A percentile compares a stretch with the other conserved stretches of the same genome.
phyloP scores from a whole-genome alignment of 2,888 invertebrate genomes.

The Melanophora roralis region DNA sequence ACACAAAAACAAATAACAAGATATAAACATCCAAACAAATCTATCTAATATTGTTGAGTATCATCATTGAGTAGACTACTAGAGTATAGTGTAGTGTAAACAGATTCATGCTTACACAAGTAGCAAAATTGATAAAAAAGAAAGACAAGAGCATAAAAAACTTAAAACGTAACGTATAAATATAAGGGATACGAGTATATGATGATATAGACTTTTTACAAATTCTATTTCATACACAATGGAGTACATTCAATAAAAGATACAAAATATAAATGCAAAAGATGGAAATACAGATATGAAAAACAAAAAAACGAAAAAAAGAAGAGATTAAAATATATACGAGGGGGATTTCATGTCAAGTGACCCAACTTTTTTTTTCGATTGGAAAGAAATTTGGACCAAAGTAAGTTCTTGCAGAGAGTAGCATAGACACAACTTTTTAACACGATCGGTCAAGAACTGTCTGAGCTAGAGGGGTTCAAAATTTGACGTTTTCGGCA shows the following conservation, averaged over 20 bases:
- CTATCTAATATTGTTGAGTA: constrained; percentile 54
- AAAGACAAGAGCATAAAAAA: constrained; percentile 10
- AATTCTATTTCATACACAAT: neutral
- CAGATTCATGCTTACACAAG: constrained; percentile 47
- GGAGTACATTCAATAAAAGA: constrained; percentile 25
- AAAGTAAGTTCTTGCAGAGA: too few relatives aligned
- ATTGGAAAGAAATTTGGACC: too few relatives aligned
- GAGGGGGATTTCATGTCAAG: too few relatives aligned
- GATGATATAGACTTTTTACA: constrained; percentile 37
- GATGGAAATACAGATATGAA: constrained; percentile 8
- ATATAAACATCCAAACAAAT: constrained; percentile 33
- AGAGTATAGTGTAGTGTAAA: constrained; percentile 51
- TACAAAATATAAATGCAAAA: constrained; percentile 27
- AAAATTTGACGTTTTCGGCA: too few relatives aligned
- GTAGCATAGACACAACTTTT: too few relatives aligned
- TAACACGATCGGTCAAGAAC: too few relatives aligned
- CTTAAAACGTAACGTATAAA: constrained; percentile 38
- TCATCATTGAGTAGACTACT: constrained; percentile 33
- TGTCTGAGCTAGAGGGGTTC: too few relatives aligned
- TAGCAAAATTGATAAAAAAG: constrained; percentile 17
- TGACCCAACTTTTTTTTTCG: too few relatives aligned
- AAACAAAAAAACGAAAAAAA: neutral
- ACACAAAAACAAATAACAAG: constrained; percentile 15
- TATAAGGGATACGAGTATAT: constrained; percentile 37
- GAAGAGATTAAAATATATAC: constrained; percentile 46